Evolutionary conservation across 1,140 invertebrate species (phyloP).

Genomic region (Philopotamus ludificatus): DNA sequence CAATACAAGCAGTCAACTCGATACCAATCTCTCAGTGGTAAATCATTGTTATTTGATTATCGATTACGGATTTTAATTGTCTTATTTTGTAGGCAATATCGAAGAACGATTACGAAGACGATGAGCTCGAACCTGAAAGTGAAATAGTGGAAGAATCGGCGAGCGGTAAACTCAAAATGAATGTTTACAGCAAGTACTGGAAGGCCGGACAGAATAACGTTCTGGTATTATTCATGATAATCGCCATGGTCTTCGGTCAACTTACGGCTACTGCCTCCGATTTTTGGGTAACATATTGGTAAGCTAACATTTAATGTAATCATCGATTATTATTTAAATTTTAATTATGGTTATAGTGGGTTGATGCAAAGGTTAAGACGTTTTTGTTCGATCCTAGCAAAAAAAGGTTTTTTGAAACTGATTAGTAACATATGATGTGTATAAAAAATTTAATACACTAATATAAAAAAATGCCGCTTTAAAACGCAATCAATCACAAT

Average conservation of each 20-base stretch:
- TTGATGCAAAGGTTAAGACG: too few relatives aligned
- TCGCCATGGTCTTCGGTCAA: slow-evolving; percentile 70
- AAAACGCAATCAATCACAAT: too few relatives aligned
- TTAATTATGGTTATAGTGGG: too few relatives aligned
- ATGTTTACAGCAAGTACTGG: slow-evolving; percentile 71
- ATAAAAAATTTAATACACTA: too few relatives aligned
- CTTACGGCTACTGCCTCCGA: slow-evolving; percentile 69
- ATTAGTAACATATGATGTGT: too few relatives aligned
- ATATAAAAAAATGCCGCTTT: too few relatives aligned
- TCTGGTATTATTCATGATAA: slow-evolving; percentile 57
- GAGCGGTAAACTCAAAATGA: slow-evolving; percentile 53
- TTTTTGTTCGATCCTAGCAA: too few relatives aligned
- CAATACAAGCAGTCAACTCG: too few relatives aligned
- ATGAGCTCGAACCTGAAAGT: slow-evolving; percentile 28
- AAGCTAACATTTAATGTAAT: too few relatives aligned
- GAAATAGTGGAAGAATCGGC: slow-evolving; percentile 52
- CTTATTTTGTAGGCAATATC: background rate
- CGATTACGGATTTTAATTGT: background rate
- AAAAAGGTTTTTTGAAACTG: too few relatives aligned
- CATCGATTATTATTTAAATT: too few relatives aligned
- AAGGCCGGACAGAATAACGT: slow-evolving; percentile 64
- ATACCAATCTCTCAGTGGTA: too few relatives aligned
- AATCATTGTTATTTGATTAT: background rate
- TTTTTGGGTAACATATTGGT: slow-evolving; percentile 80
- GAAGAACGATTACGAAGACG: slow-evolving; percentile 3